Base-by-base conservation (phyloP, 2,888 invertebrate genomes). In the Onchidella celtica region DNA sequence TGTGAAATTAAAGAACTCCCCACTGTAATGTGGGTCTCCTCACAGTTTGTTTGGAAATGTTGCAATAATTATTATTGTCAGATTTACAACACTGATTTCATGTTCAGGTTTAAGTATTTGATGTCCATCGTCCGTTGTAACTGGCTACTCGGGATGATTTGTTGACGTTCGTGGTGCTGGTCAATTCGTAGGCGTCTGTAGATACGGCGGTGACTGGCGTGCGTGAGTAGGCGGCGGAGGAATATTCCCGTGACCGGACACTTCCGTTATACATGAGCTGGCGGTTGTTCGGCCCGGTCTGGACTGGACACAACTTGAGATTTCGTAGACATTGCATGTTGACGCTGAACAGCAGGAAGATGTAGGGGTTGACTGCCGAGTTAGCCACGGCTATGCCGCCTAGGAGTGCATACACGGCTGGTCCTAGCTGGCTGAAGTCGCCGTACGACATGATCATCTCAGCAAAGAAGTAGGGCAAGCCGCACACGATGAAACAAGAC, bases 381-480 rank as follows among this genome's bases (percentile, higher is more conserved):
- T 93, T 92, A 74, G 91, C 91, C 0, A 91, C 91, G 0, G 92
- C 92, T 79, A 93, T 87, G 11, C 90, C 91, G 0, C 92, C 92
- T 0, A 93, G 84, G 1, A 93, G 79, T 3, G 89, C 90, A 72
- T 90, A 90, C 6, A 90, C 83, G 0, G 81, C 73, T 3, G 79
- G 78, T 6, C 86, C 85, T 36, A 92, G 85, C 3, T 81, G 78
- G 36, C 84, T 84, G 84, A 87, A 87, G 83, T 91, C 87, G 1
- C 91, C 91, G 84, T 90, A 93, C 3, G 91, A 89, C 88, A 91
- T 88, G 36, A 92, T 90, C 90, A 92, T 91, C 79, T 93, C 93
- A 9, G 90, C 88, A 24, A 93, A 82, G 81, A 92, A 90, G 83
- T 93, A 93, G 36, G 93, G 93, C 76, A 90, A 75, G 3, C 90